A percentile compares a stretch with the other conserved stretches of the same genome.
phyloP scores from a whole-genome alignment of 2,113 vertebrate species.

The Arothron firmamentum region DNA sequence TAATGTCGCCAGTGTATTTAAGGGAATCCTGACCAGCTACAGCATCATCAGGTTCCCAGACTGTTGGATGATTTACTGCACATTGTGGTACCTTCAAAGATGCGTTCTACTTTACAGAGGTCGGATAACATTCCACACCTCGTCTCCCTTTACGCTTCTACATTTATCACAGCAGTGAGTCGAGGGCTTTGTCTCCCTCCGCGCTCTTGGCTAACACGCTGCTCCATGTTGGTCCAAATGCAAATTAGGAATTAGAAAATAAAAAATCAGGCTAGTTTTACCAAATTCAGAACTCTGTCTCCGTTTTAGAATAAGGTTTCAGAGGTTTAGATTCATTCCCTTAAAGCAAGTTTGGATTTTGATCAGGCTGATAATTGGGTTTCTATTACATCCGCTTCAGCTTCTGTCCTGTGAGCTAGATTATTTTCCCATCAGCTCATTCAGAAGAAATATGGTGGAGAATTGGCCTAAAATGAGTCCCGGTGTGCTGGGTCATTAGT shows the following conservation, averaged over 20 bases:
- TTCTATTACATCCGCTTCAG: not conserved
- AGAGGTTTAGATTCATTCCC: not conserved
- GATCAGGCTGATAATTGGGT: not conserved
- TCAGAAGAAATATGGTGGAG: constrained; percentile 16
- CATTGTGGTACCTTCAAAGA: constrained; percentile 15
- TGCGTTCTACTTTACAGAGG: constrained; percentile 4
- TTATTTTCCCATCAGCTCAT: constrained; percentile 30
- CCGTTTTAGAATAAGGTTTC: too few relatives aligned
- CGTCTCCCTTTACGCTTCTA: constrained; percentile 48
- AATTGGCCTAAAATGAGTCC: constrained; percentile 21
- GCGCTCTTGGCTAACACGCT: not conserved
- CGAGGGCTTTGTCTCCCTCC: constrained; percentile 22
- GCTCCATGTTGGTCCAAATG: not conserved
- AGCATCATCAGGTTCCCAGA: not conserved
- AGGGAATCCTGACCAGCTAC: too few relatives aligned
- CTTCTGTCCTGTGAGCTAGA: constrained; percentile 12
- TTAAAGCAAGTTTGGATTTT: not conserved
- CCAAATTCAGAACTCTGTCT: too few relatives aligned
- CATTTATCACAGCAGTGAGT: constrained; percentile 51
- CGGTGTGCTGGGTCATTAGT: constrained; percentile 11
- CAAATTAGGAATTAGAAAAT: not conserved
- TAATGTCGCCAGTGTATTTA: too few relatives aligned
- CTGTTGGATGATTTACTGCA: constrained; percentile 15
- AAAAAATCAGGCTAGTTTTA: too few relatives aligned
- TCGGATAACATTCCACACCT: constrained; percentile 47